Base-by-base conservation (phyloP, 2,113 vertebrate genomes). In the Condylura cristata region DNA sequence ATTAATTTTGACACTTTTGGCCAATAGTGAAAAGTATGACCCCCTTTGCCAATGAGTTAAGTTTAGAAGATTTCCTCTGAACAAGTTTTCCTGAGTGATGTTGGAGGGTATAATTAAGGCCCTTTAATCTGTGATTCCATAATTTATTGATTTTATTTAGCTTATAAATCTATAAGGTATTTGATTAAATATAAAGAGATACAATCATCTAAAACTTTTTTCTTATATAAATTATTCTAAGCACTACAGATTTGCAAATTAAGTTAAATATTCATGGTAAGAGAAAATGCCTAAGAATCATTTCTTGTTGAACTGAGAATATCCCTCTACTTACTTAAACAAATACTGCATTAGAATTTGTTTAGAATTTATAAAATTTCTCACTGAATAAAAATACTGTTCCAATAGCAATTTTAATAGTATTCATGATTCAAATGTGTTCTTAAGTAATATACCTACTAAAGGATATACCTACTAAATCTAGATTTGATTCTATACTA, bases 1-100 rank as follows among this genome's bases (percentile, higher is more conserved):
- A 97, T 95, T 98, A 97, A 98, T 97, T 98, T 97, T 97, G 96
- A 97, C 97, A 98, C 96, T 97, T 86, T 97, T 98, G 93, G 94
- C 92, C 96, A 97, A 94, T 94, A 94, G 96, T 98, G 93, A 96
- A 96, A 96, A 94, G n/a, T 75, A 93, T 86, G 93, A 98, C 80
- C 87, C 95, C 83, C 65, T 83, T 91, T 97, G 93, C 65, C 91
- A 95, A 96, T 82, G 86, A 97, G 74, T 78, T 71, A 79, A 56
- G 34, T n/a, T 97, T 97, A 90, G 95, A 97, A 96, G 13, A 10
- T 81, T 94, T 96, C 87, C 93, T 96, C 68, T 90, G 82, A 91
- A 94, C 24, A 97, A 96, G 37, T 8, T 96, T 94, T 83, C 91
- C 75, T 97, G 94, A 91, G 95, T 3, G 2, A 30, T 18, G 10